Evolutionary conservation across 1,140 invertebrate species (phyloP), one percentile per base, ranked within the genome.

Genomic region (Penaeus vannamei): DNA sequence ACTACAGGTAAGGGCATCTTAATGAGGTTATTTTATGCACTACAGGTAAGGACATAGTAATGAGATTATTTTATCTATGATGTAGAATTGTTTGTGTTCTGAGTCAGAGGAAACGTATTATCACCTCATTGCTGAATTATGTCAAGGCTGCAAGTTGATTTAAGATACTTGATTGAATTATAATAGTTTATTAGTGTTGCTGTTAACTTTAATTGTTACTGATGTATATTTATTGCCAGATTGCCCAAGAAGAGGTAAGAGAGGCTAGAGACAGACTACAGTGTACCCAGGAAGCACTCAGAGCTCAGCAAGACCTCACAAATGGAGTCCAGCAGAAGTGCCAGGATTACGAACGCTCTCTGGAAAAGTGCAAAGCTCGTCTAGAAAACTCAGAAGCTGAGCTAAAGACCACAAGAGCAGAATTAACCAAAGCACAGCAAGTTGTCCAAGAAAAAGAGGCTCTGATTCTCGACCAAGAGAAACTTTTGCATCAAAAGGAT

Each of bases 211-310:
- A 20, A n/a, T 14, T 69, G 20, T 66, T 42, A 46, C 46, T 46
- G 42, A 26, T 42, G 46, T 69, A 69, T 20, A n/a, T 69, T 60
- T 59, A 26, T 77, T 32, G 32, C 29, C 26, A 89, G 87, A 89
- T 83, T 29, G 82, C 87, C 23, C 87, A 89, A 29, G 87, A 89
- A 42, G 87, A 89, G 46, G 69, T 84, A 64, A 82, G 87, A 79
- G 87, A 89, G 53, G 87, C 87, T 22, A 79, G 87, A 77, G 87
- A 89, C 36, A 59, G 83, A 23, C 64, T 84, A n/a, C 72, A 84
- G 26, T 82, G 32, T 19, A 76, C 87, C 19, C 82, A 89, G 42
- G 76, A 42, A 77, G 22, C 61, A 2, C n/a, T 84, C 59, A 26
- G 61, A n/a, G 72, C 77, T 62, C 81, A 84, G n/a, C 77, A 87